phyloP scores from a whole-genome alignment of 2,113 vertebrate species.

The Gnathonemus echidnorhynchus region DNA sequence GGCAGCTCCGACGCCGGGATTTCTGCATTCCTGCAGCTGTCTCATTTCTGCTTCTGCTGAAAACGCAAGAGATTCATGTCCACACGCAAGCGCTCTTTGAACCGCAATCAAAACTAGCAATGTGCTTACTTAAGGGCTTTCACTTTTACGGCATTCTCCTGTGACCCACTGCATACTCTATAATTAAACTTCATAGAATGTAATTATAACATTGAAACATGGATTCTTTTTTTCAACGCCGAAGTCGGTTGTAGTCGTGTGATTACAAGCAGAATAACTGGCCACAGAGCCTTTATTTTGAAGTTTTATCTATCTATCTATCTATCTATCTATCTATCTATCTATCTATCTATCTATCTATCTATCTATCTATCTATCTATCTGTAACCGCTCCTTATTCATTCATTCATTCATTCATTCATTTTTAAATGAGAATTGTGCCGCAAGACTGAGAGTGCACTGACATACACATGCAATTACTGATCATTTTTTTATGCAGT shows the following conservation, averaged over 20 bases:
- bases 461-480: neutral
- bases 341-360: too few species aligned
- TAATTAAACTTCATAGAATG: neutral
- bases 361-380: too few species aligned
- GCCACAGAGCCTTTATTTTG: too few species aligned
- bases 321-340: too few species aligned
- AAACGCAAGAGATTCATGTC: neutral
- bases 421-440: neutral
- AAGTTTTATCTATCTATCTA: too few species aligned
- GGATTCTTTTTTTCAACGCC: neutral
- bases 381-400: too few species aligned
- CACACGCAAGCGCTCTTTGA: neutral
- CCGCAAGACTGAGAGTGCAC: neutral
- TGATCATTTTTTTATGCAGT: neutral
- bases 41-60: neutral
- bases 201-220: conserved; percentile 11
- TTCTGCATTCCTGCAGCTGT: neutral
- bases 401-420: neutral
- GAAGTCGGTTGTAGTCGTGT: neutral
- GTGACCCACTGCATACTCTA: neutral
- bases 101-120: neutral
- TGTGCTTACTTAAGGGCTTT: conserved; percentile 4
- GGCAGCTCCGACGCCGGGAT: neutral
- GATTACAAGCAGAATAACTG: too few species aligned
- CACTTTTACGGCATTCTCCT: neutral